Base-by-base conservation (phyloP, 2,888 invertebrate genomes). In the Leucophenga montana region DNA sequence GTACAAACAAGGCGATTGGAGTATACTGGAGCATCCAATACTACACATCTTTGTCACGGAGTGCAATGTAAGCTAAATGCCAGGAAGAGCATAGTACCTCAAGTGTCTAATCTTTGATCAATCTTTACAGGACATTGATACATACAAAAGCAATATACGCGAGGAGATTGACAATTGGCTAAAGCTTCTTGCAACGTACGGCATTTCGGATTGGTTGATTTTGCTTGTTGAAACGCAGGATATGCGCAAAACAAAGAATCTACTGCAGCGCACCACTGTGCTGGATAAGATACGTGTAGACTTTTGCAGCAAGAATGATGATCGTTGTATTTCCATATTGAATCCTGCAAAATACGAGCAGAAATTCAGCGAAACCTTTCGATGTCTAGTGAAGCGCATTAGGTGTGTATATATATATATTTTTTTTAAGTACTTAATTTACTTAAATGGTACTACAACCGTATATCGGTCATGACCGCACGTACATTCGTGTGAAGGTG, bases 31-130 rank as follows among this genome's bases (percentile, higher is more conserved):
- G 78, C 94, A 95, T 81, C 96, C 97, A 13, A 94, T 98, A 87
- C 93, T 98, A 85, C 97, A 98, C 88, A 95, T 96, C 71, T 98
- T 94, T 89, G 97, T 97, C 94, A 97, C 95, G 22, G 97, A 98
- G 87, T 97, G 97, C 91, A 92, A 92, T 87, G 97, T 97, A 91
- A 90, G 78, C 76, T n/a, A n/a, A n/a, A n/a, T n/a, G n/a, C n/a
- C n/a, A n/a, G 50, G 27, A 8, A 16, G 20, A 11, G 13, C 16
- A 13, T 50, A 13, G 50, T 13, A 2, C n/a, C 18, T 50, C 4
- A 50, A 18, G n/a, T n/a, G n/a, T n/a, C n/a, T n/a, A n/a, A 50
- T 11, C 6, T 50, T n/a, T 16, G 8, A n/a, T 3, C 16, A n/a
- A 50, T 50, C 13, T 16, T 50, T 56, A 18, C 85, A 97, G 97